Evolutionary conservation across 2,113 vertebrate genomes (phyloP).

Genomic region (Numida meleagris): DNA sequence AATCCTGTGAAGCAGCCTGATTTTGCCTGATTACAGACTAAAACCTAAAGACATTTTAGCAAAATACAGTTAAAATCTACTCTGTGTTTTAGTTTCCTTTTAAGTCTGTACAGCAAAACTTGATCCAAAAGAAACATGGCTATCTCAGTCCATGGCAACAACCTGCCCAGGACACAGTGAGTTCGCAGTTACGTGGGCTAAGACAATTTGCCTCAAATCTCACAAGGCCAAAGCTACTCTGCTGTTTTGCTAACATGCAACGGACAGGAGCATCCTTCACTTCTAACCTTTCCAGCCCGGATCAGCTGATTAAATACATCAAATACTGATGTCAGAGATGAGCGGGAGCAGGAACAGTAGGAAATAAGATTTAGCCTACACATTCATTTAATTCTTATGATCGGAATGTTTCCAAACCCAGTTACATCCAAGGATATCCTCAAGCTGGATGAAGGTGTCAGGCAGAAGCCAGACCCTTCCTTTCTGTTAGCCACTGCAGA

Average conservation of each 20-base stretch:
- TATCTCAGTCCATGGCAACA: neutral
- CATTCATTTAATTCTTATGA: slow-evolving; percentile 56
- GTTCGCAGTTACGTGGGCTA: neutral
- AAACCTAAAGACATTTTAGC: neutral
- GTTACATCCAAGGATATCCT: slow-evolving; percentile 27
- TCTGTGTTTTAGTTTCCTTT: neutral
- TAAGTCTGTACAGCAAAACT: neutral
- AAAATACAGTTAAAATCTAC: neutral
- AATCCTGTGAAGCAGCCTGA: neutral
- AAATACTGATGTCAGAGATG: slow-evolving; percentile 2
- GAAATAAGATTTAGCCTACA: slow-evolving; percentile 54
- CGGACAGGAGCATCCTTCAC: slow-evolving; percentile 47
- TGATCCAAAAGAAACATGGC: neutral
- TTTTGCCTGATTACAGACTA: neutral
- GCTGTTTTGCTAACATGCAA: slow-evolving; percentile 43
- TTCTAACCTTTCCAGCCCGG: slow-evolving; percentile 51
- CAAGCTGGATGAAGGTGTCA: slow-evolving; percentile 12
- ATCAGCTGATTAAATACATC: slow-evolving; percentile 41
- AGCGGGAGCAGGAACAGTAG: slow-evolving; percentile 25
- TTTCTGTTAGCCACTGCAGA: neutral
- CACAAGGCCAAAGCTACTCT: slow-evolving; percentile 23
- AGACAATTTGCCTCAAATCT: slow-evolving; percentile 36
- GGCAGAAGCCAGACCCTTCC: neutral
- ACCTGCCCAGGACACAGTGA: neutral
- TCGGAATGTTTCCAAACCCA: slow-evolving; percentile 42